Percentiles rank a stretch among this genome's conserved stretches.
These are phyloP conservation scores for Haplotaxodon microlepis DNA, from an alignment of 2,113 vertebrate genomes.

Conservation along the genomic window DNA sequence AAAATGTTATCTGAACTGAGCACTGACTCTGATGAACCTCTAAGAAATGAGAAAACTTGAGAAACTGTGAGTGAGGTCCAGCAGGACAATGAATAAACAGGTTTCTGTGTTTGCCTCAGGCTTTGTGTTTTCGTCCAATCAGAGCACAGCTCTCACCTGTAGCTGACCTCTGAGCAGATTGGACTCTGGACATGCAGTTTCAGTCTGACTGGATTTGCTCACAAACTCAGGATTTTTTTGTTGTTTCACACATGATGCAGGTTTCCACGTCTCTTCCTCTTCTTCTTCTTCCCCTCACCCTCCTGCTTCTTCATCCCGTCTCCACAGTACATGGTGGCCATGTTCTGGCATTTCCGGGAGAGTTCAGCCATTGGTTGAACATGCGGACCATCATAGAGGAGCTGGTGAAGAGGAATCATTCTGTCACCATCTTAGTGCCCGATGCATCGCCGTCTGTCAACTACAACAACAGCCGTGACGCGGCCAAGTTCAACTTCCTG, in stretches of 20 bases:
- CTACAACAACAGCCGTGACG: not conserved
- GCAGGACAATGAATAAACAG: not conserved
- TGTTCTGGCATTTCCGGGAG: constrained; percentile 3
- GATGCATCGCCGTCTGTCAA: not conserved
- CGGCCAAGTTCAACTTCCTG: not conserved
- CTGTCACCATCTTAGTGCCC: not conserved
- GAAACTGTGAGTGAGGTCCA: not conserved
- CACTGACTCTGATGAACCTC: not conserved
- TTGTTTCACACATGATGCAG: not conserved
- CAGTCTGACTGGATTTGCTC: not conserved
- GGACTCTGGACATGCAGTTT: not conserved
- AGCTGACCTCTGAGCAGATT: not conserved
- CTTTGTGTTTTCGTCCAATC: too few relatives aligned
- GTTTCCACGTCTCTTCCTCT: not conserved
- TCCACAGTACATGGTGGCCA: not conserved
- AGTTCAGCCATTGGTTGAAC: constrained; percentile 28
- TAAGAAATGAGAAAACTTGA: not conserved
- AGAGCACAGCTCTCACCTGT: too few relatives aligned
- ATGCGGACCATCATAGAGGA: constrained; percentile 1
- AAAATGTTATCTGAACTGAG: not conserved
- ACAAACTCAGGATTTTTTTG: not conserved
- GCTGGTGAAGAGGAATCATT: constrained; percentile 16
- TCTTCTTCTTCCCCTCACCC: not conserved
- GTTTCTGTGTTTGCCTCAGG: not conserved
- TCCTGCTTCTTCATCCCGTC: not conserved